Evolutionary conservation across 2,888 invertebrate species (phyloP), one percentile per base, ranked within the genome.

Genomic region (Ochropleura leucogaster): DNA sequence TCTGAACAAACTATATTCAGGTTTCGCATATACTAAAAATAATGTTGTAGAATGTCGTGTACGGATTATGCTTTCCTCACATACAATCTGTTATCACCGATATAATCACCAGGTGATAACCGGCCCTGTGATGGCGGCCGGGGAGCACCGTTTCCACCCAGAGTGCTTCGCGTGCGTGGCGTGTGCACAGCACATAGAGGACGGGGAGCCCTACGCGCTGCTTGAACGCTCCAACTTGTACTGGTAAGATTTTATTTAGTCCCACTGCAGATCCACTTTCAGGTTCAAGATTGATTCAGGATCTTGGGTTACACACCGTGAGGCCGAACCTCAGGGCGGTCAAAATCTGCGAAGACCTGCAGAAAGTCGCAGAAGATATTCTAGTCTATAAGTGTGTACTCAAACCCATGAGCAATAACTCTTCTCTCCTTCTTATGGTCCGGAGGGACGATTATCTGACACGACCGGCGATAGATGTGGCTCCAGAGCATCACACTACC

Each of bases 101-200:
- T n/a, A 62, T 44, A 3, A 0, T 62, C 6, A 40, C 0, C 4
- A 71, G 95, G 94, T 96, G 90, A 96, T 96, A 82, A 98, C 98
- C 0, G 99, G 99, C 0, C 99, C 99, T 46, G 98, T 99, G 83
- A 99, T 99, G 99, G 98, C 99, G 80, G 99, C 99, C 42, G 99
- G 99, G 49, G 98, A 98, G 90, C 99, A 99, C 95, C 98, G 98
- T 93, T 99, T 99, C 96, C 99, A 99, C 96, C 99, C 99, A 63
- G 99, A 99, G 97, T 99, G 99, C 96, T 99, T 99, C 95, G 98
- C 98, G 89, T 99, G 99, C 93, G 97, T 97, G 66, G 97, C 97
- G 49, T 99, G 99, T 94, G 97, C 97, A 51, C 97, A 97, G 6
- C 98, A 98, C 92, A 98, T 99, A 88, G 99, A 99, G 79, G 99